Evolutionary conservation across 2,888 invertebrate species (phyloP).

Genomic region (Desoria tigrina): DNA sequence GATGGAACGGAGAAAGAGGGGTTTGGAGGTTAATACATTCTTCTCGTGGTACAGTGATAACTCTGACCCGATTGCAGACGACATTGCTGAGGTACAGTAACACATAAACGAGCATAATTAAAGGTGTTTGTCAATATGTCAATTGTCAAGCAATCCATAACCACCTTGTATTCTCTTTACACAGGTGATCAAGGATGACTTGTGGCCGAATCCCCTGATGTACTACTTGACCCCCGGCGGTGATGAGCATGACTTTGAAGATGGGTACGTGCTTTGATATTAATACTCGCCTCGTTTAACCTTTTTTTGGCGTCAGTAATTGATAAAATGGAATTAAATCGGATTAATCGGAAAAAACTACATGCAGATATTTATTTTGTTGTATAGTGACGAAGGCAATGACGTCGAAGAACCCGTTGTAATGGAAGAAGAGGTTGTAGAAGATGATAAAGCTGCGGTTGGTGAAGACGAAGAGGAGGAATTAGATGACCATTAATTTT

Average conservation of each 20-base stretch:
- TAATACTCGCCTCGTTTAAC: no score
- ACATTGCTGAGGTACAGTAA: conserved; percentile 79
- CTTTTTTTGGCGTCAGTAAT: no score
- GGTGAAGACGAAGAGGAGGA: conserved; percentile 18
- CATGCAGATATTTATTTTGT: no score
- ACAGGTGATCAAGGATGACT: conserved; percentile 78
- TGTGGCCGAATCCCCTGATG: conserved; percentile 82
- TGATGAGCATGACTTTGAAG: conserved; percentile 59
- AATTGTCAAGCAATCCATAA: no score
- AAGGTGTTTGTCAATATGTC: no score
- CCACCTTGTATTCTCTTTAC: no score
- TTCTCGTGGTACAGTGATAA: conserved; percentile 82
- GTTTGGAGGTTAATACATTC: conserved; percentile 71
- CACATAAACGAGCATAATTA: no score
- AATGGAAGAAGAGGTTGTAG: conserved; percentile 17
- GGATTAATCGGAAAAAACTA: no score
- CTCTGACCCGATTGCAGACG: conserved; percentile 78
- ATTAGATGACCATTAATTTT: conserved; percentile 8
- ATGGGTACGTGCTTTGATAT: conserved; percentile 32
- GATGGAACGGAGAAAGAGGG: conserved; percentile 64
- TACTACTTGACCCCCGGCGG: conserved; percentile 79
- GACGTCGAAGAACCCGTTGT: conserved; percentile 15
- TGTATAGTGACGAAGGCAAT: conserved; percentile 8
- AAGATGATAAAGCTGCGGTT: conserved; percentile 9
- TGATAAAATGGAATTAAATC: no score